phyloP scores from a whole-genome alignment of 2,888 invertebrate genomes.

The Apotomis capreana region DNA sequence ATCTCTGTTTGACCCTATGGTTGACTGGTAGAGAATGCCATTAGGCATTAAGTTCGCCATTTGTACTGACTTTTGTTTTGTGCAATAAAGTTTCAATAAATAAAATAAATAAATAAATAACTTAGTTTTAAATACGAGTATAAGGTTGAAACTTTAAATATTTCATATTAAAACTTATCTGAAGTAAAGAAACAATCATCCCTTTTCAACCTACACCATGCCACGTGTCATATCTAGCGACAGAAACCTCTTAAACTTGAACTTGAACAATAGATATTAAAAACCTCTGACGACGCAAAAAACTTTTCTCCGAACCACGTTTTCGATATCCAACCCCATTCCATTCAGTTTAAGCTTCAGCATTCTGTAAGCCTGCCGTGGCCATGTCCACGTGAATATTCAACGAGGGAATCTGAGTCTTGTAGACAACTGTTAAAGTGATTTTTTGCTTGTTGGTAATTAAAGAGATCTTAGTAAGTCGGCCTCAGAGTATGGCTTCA shows the following conservation, averaged over 20 bases:
- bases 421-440: constrained; percentile 2
- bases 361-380: constrained; percentile 2
- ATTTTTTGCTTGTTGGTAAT: constrained; percentile 13
- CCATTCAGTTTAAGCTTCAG: constrained; percentile 19
- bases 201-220: neutral
- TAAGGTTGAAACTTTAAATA: too few relatives aligned
- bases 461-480: constrained; percentile 52
- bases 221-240: neutral
- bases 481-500: constrained; percentile 65
- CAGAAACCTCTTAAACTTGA: constrained; percentile 51
- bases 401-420: constrained; percentile 3
- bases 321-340: constrained; percentile 9
- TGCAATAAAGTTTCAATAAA: too few relatives aligned
- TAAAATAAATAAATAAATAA: too few relatives aligned
- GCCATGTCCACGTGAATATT: constrained; percentile 5
- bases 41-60: too few relatives aligned
- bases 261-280: constrained; percentile 51
- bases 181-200: too few relatives aligned
- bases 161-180: too few relatives aligned
- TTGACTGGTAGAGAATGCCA: too few relatives aligned
- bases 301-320: neutral
- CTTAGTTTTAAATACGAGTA: too few relatives aligned
- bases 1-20: too few relatives aligned
- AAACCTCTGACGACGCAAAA: constrained; percentile 39
- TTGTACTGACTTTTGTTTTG: too few relatives aligned